Percentiles rank a stretch among this genome's conserved stretches.
Conservation (phyloP, 2,113 vertebrate species). For the Ptyas mucosa region DNA sequence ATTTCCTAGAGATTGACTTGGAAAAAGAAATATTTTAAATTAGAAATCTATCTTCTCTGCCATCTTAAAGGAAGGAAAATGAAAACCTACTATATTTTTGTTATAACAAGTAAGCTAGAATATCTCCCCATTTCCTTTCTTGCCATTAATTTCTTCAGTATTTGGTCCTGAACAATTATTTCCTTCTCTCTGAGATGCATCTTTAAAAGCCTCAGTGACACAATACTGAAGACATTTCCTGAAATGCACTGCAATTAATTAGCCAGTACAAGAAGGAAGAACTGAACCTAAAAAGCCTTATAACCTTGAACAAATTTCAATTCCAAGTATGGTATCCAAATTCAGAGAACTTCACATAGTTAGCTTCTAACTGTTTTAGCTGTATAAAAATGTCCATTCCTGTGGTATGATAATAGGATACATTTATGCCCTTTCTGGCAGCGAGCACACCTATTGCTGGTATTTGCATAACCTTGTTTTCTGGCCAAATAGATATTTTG, state of each 20-base stretch:
- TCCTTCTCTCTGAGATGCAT: background rate
- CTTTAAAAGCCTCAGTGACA: background rate
- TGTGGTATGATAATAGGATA: background rate
- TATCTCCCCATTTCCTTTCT: background rate
- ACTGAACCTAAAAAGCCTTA: background rate
- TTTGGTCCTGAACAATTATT: background rate
- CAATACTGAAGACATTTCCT: background rate
- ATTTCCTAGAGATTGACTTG: background rate
- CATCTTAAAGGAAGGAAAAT: background rate
- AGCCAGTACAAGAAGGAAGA: background rate
- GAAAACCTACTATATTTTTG: background rate
- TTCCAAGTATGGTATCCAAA: background rate
- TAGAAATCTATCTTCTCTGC: background rate
- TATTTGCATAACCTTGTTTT: background rate
- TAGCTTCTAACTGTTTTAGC: background rate
- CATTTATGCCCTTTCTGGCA: background rate
- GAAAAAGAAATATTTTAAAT: background rate
- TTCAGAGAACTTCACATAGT: background rate
- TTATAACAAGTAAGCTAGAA: background rate
- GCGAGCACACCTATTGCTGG: background rate
- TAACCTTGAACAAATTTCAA: background rate
- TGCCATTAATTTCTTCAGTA: background rate
- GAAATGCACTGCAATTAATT: background rate
- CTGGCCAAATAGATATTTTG: background rate
- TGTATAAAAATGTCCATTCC: background rate